Evolutionary conservation across 2,797 vertebrate species (phyloP), one percentile per base, ranked within the genome.

Genomic region (Diplodus sargus): DNA sequence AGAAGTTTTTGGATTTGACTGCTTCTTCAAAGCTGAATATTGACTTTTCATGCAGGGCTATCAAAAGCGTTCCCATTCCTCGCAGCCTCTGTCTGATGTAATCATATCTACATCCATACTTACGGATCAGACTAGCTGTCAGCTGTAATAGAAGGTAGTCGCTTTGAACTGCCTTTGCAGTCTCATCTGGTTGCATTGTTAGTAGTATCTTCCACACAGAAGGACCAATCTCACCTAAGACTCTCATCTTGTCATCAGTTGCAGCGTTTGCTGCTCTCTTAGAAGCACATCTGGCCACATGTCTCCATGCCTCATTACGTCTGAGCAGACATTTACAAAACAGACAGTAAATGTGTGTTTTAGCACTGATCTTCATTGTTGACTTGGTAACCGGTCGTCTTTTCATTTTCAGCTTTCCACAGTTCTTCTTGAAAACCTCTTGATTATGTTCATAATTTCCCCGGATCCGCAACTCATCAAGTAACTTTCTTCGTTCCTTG

Each of bases 401-500:
- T 53, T 3, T 77, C 16, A 85, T 18, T 66, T 89, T 92, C 15
- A 92, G 60, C 10, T 10, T 13, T 43, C 90, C 90, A 0, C 34
- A 52, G 4, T 87, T 79, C 10, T 25, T 79, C 53, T 16, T 77
- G 34, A 89, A 6, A 57, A 91, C 90, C 0, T 85, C 78, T 49
- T 87, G 58, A 45, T 91, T 90, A 30, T 93, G 89, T 68, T 63
- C 45, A 54, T 77, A 79, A 69, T 91, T 92, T 22, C 92, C 90
- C 69, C 39, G 76, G 63, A 85, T 88, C n/a, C 85, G 75, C 45
- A 93, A 65, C 7, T 52, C 52, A 0, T 43, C 5, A 0, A 91
- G 43, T 2, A 78, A 17, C 20, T 0, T 42, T 61, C 62, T 87
- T 1, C 89, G 73, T 13, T 90, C 75, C 3, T n/a, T 54, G 3